Base-by-base conservation (phyloP, 2,113 vertebrate genomes). In the Atrichornis clamosus region DNA sequence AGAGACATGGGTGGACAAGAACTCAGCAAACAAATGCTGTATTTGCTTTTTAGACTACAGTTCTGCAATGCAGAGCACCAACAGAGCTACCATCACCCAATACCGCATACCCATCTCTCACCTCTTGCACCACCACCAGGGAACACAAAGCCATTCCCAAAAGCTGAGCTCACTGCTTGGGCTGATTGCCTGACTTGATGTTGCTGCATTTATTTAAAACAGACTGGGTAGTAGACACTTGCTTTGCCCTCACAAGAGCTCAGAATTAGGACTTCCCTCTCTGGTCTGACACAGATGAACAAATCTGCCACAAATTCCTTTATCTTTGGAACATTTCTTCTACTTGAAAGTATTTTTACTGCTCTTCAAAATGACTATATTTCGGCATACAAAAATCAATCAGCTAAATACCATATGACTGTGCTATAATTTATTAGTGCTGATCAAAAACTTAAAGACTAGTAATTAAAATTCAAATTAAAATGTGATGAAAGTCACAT, bases 401-500 rank as follows among this genome's bases (percentile, higher is more conserved):
- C 94, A 87, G 68, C 91, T 95, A 96, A 95, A 92, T 95, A 96
- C 44, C n/a, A 12, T 59, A 81, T 89, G 96, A 95, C 73, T 87
- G 87, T 84, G 93, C 68, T 87, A n/a, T 90, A 95, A 97, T 95
- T 95, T 95, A 95, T 92, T 92, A 95, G 86, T 60, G 69, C 95
- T 95, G 96, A 97, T 95, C 91, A 95, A 96, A 96, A 89, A 95
- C 91, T 95, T 92, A 95, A 97, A 96, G 91, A 79, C 89, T 93
- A 90, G 65, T 92, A 97, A 97, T 97, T 96, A 97, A 94, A 96
- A 97, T 92, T 93, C 68, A 95, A 93, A 97, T 95, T 93, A 96
- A 95, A 95, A 95, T 82, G 91, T 91, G 94, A 95, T 89, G 96
- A 95, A 95, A 97, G 84, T 89, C 94, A 93, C 93, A 95, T 96